These are phyloP conservation scores for Muscicapa adusta DNA, from an alignment of 2,113 vertebrate genomes.

Conservation along the genomic window DNA sequence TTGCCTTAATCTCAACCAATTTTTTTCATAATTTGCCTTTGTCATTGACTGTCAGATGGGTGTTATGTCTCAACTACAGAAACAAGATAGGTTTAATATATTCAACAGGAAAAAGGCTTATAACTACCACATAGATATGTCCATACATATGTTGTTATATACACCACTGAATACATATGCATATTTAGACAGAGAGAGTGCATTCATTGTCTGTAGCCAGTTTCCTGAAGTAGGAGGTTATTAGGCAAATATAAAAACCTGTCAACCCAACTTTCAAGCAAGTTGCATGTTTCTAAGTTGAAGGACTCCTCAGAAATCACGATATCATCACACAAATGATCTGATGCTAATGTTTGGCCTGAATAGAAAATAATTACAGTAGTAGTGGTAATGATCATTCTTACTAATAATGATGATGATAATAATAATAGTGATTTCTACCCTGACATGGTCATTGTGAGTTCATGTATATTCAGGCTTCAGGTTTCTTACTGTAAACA, in stretches of 20 bases:
- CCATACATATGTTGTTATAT: not conserved
- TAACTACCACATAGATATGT: not conserved
- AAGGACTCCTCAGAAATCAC: not conserved
- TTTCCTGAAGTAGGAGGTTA: not conserved
- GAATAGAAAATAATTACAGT: not conserved
- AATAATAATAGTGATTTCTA: not conserved
- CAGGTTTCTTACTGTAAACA: not conserved
- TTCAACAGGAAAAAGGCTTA: not conserved
- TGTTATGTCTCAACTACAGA: conserved; percentile 6
- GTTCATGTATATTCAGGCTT: not conserved
- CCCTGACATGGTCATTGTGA: not conserved
- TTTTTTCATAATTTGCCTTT: not conserved
- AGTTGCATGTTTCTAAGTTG: not conserved
- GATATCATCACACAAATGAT: not conserved
- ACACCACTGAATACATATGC: not conserved
- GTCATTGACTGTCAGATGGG: not conserved
- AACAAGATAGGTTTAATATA: not conserved
- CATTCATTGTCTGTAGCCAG: not conserved
- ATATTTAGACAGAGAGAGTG: not conserved
- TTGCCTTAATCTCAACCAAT: not conserved
- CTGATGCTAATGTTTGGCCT: not conserved
- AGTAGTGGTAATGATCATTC: not conserved
- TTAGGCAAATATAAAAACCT: not conserved
- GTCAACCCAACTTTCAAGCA: not conserved
- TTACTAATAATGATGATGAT: too few species aligned